Evolutionary conservation across 2,888 invertebrate species (phyloP), one percentile per base, ranked within the genome.

Genomic region (Zootermopsis nevadensis): DNA sequence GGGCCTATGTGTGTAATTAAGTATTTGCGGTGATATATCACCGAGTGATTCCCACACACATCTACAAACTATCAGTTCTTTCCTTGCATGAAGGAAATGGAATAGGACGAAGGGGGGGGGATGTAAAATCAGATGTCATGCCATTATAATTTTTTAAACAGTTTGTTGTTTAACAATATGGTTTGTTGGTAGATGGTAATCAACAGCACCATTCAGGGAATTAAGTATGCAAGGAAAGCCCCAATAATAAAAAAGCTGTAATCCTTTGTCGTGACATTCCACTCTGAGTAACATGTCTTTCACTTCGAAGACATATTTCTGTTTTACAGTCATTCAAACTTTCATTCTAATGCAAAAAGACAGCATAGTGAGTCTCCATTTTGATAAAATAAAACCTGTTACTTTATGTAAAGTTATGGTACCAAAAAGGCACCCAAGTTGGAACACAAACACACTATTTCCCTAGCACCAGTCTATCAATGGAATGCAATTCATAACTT

Each of bases 391-490:
- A 82, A 82, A 82, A 82, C n/a, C 27, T 53, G 35, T 35, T 81
- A 38, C 24, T 72, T 67, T 38, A 42, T 53, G 38, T 53, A 42
- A 53, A 74, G 30, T 55, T 31, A 30, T 60, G 60, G 74, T 74
- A 76, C 72, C 60, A 55, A 60, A 82, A 82, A 82, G 55, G 55
- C 82, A 82, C 69, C 82, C 38, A 76, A 66, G 80, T 80, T 80
- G 12, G 55, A 60, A 83, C 80, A 80, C 74, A 69, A 33, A 55
- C n/a, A 76, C 60, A 60, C 27, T 74, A 42, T 38, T 72, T 74
- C 60, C 35, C 76, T 74, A 81, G 81, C 81, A 83, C 81, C 83
- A 83, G 81, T 83, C 83, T 83, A 81, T 77, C 74, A 83, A 76
- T 83, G 83, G 83, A 83, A 83, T 83, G 83, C 83, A 60, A 55